Conservation (phyloP, 2,113 vertebrate species). For the Hippopotamus amphibius region DNA sequence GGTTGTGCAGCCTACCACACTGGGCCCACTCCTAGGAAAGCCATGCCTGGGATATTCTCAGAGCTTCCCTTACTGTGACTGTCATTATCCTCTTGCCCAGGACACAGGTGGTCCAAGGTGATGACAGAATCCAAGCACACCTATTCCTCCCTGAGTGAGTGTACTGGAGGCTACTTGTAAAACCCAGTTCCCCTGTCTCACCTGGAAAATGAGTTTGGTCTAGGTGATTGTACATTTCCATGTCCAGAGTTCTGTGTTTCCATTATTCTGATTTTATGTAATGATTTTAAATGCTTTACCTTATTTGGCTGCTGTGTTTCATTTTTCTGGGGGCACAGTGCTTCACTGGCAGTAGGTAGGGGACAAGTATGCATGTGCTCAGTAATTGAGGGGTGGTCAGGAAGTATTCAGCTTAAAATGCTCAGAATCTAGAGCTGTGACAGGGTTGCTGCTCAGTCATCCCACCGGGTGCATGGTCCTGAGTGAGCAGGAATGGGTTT, state of each 20-base stretch:
- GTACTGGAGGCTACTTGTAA: neutral
- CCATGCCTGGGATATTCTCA: neutral
- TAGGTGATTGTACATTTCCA: neutral
- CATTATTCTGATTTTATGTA: neutral
- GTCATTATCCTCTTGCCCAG: neutral
- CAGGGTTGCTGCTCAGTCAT: neutral
- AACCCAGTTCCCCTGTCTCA: neutral
- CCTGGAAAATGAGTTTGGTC: neutral
- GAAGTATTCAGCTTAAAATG: neutral
- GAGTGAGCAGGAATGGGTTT: conserved; percentile 3
- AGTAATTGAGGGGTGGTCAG: neutral
- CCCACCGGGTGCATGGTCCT: neutral
- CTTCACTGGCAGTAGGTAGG: neutral
- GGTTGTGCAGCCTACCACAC: too few relatives aligned
- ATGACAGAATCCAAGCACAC: neutral
- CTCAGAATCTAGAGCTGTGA: neutral
- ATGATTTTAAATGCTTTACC: neutral
- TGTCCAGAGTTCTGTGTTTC: neutral
- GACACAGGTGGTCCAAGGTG: neutral
- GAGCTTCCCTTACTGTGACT: neutral
- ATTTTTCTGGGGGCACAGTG: neutral
- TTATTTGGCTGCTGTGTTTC: neutral
- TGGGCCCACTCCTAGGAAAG: neutral
- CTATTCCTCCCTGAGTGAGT: neutral
- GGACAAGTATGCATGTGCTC: neutral